phyloP scores from a whole-genome alignment of 35 echinoderm and acorn worm species.

The Anneissia japonica region DNA sequence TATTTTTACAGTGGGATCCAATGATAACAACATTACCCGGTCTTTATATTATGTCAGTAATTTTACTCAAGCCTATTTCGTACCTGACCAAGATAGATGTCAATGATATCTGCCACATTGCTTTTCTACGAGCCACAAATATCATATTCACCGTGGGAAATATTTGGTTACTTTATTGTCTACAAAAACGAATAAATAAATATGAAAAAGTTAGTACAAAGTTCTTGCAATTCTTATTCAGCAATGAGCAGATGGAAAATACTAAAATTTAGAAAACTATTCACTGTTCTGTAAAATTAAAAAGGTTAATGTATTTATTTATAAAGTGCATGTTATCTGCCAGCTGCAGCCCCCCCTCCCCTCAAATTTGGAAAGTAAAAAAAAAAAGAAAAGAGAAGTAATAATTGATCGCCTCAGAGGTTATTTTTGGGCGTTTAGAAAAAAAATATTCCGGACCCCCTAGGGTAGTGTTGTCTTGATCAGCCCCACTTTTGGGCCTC shows the following conservation, averaged over 20 bases:
- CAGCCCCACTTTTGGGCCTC: too few relatives aligned
- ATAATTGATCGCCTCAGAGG: too few relatives aligned
- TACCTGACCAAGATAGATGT: slow-evolving; percentile 44
- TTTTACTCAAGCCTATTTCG: slow-evolving; percentile 66
- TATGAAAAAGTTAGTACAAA: slow-evolving; percentile 11
- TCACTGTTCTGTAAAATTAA: background rate
- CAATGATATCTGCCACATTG: slow-evolving; percentile 55
- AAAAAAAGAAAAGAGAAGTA: too few relatives aligned
- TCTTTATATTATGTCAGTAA: slow-evolving; percentile 79
- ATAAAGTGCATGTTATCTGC: too few relatives aligned
- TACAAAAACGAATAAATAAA: slow-evolving; percentile 44
- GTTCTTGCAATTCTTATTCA: background rate
- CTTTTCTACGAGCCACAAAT: slow-evolving; percentile 62
- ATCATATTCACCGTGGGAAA: slow-evolving; percentile 77
- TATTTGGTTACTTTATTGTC: slow-evolving; percentile 61
- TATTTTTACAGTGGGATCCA: slow-evolving; percentile 80
- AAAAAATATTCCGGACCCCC: too few relatives aligned
- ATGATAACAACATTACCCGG: slow-evolving; percentile 96
- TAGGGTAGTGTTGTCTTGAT: too few relatives aligned
- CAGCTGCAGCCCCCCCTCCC: too few relatives aligned
- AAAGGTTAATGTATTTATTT: too few relatives aligned
- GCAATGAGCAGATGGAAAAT: background rate
- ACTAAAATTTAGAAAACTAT: background rate
- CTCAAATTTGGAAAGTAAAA: too few relatives aligned
- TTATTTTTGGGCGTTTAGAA: too few relatives aligned